Percentiles rank a stretch among this genome's conserved stretches.
Evolutionary conservation across 2,113 vertebrate species (phyloP).

Genomic region (Odontophorus gujanensis): DNA sequence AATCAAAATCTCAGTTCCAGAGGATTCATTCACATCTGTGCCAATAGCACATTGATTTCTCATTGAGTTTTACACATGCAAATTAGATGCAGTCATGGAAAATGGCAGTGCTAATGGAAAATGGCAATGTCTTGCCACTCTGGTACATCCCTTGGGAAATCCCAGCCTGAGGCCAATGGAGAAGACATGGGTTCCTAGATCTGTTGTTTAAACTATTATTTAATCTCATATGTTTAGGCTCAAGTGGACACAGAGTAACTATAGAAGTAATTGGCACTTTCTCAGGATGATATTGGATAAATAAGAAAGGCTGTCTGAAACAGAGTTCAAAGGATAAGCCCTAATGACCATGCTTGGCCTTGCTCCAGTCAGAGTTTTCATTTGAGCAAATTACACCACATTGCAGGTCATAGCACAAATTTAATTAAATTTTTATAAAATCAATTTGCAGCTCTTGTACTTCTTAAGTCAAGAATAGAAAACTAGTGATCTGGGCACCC

Average conservation of each 20-base stretch:
- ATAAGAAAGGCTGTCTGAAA: background rate
- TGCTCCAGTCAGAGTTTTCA: background rate
- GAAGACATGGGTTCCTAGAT: background rate
- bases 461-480: background rate
- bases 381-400: background rate
- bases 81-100: background rate
- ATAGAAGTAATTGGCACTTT: background rate
- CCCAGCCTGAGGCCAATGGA: background rate
- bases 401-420: conserved; percentile 32
- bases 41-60: background rate
- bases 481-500: background rate
- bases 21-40: background rate
- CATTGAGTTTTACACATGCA: background rate
- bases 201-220: background rate
- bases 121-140: background rate
- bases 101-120: background rate
- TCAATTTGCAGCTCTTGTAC: conserved; percentile 6
- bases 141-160: background rate
- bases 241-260: background rate
- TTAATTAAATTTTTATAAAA: conserved; percentile 62
- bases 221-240: background rate
- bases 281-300: background rate
- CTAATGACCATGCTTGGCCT: background rate
- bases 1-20: background rate
- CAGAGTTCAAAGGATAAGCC: background rate